Base-by-base conservation (phyloP, 2,888 invertebrate genomes). In the Caenorhabditis angaria region DNA sequence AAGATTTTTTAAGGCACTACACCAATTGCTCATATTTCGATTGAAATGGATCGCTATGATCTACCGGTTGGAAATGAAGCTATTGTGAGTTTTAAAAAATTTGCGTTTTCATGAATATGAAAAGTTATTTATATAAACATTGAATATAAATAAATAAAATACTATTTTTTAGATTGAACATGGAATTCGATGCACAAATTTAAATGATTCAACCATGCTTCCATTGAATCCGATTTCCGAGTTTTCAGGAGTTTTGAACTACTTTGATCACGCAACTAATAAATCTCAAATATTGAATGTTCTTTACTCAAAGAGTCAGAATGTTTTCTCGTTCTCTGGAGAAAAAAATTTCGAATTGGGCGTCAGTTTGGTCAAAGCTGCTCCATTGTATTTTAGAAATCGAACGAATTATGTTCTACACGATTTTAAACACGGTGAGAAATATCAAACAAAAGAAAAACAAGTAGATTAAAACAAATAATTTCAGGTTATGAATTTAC, bases 21-120 rank as follows among this genome's bases (percentile, higher is more conserved):
- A 2, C n/a, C 69, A 0, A 8, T 57, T 0, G 4, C 25, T 24
- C 74, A 74, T 25, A 27, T 62, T 20, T 59, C 69, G 0, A 8
- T 74, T 18, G 74, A 74, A 32, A 18, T 70, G 6, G 74, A 74
- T 35, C 65, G 66, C 1, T 69, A 66, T n/a, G 69, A 74, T 8
- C 24, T 55, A 25, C 68, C 73, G 1, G 5, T 5, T 18, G 60
- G 60, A 8, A 41, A 59, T 14, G 68, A 68, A 25, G 54, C 55
- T n/a, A 1, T 4, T 8, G 62, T 62, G 18, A 24, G 50, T 35
- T 54, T 25, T 24, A 1, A n/a, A 24, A 61, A 12, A 8, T 24
- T 22, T 41, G 28, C 22, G 6, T 28, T 6, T 8, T 28, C 4
- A 27, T n/a, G n/a, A n/a, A n/a, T n/a, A n/a, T n/a, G n/a, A n/a